These are phyloP conservation scores for Odontocolon sp. DNA, from an alignment of 2,888 invertebrate genomes.

Conservation along the genomic window DNA sequence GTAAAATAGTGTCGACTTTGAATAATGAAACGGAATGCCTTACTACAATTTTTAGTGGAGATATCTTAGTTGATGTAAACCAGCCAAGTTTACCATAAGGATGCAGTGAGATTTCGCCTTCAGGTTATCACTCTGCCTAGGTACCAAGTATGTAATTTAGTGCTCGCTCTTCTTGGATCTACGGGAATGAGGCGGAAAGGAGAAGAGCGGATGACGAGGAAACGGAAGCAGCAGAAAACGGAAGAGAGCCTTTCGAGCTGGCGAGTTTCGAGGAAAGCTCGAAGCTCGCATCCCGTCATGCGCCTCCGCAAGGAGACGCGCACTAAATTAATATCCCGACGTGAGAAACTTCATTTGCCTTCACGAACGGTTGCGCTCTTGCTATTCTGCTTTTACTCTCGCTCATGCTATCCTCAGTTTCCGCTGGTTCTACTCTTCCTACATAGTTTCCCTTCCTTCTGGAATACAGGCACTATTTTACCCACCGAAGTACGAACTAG, in stretches of 20 bases:
- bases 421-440: not conserved
- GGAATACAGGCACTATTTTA: not conserved
- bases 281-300: not conserved
- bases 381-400: slow-evolving; percentile 1
- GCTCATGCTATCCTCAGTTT: not conserved
- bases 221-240: not conserved
- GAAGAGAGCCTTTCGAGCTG: not conserved
- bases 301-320: not conserved
- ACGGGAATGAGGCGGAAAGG: too few relatives aligned
- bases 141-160: too few relatives aligned
- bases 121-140: too few relatives aligned
- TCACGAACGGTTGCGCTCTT: not conserved
- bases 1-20: too few relatives aligned
- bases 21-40: too few relatives aligned
- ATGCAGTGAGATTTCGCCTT: too few relatives aligned
- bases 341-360: slow-evolving; percentile 47
- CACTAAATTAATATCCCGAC: slow-evolving; percentile 48
- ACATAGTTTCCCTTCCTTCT: not conserved
- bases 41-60: too few relatives aligned
- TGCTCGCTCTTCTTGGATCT: too few relatives aligned
- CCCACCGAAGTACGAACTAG: not conserved
- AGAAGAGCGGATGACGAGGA: not conserved
- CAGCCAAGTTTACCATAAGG: too few relatives aligned
- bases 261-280: slow-evolving; percentile 1
- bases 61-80: too few relatives aligned